Base-by-base conservation (phyloP, 2,113 vertebrate genomes). In the Ahaetulla prasina region DNA sequence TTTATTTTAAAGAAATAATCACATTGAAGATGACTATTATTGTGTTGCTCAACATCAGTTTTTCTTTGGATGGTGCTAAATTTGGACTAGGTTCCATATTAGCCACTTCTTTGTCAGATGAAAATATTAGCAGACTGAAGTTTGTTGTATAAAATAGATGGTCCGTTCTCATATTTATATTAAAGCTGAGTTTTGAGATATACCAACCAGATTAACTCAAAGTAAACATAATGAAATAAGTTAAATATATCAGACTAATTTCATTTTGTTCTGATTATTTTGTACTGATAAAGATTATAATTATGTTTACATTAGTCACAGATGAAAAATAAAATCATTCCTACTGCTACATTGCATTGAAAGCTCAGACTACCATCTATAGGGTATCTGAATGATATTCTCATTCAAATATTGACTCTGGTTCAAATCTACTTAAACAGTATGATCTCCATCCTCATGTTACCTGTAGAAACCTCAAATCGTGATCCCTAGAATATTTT, bases 121-220 rank as follows among this genome's bases (percentile, higher is more conserved):
- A 54, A 52, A 92, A 94, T 92, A 92, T 89, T 53, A 74, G 93
- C 84, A 87, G 63, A 87, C 20, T 94, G 90, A 95, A 80, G 93
- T 95, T 92, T 94, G 88, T 93, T 90, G 74, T 92, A 85, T 93
- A 35, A 25, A 92, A 2, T 92, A 90, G 92, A 92, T 95, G 93
- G 43, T 93, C 92, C 94, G 85, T 87, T 91, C 39, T 12, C 92
- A 35, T 92, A 47, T 55, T 95, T 94, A 93, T 94, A 94, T 94
- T 93, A 91, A 86, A 95, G 94, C 94, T 90, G 35, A 68, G 50
- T 74, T 87, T 86, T 86, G 84, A 89, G 63, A 86, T 16, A 27
- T 35, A 52, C 47, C 47, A 45, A 53, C 8, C 60, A 39, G 84
- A 86, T 60, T 50, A 53, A 87, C 4, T 91, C 27, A 9, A 47